These are phyloP conservation scores for Rhagoletis zephyria DNA, from an alignment of 1,140 invertebrate species.

Conservation along the genomic window DNA sequence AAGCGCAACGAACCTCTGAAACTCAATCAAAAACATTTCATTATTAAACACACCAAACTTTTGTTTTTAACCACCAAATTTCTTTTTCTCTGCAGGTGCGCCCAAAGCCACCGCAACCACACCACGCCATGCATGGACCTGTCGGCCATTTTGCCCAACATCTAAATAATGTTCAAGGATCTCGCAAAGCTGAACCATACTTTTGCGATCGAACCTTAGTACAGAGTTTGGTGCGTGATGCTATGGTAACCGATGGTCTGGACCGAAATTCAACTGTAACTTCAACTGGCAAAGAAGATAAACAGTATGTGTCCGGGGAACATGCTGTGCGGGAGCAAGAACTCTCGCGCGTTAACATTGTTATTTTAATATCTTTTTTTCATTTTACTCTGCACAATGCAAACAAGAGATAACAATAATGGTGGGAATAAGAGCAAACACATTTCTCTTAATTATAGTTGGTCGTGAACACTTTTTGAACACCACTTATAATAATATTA, in stretches of 20 bases:
- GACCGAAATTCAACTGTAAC: slow-evolving; percentile 74
- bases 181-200: slow-evolving; percentile 73
- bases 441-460: too few relatives aligned
- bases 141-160: slow-evolving; percentile 67
- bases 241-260: slow-evolving; percentile 83
- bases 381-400: slow-evolving; percentile 41
- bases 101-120: slow-evolving; percentile 72
- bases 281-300: slow-evolving; percentile 75
- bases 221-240: slow-evolving; percentile 87
- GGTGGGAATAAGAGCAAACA: background rate
- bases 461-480: too few relatives aligned
- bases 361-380: slow-evolving; percentile 9
- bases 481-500: too few relatives aligned
- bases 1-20: too few relatives aligned
- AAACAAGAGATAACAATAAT: background rate
- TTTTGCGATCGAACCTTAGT: slow-evolving; percentile 84
- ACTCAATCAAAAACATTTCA: too few relatives aligned
- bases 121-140: slow-evolving; percentile 67
- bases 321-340: background rate
- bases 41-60: too few relatives aligned
- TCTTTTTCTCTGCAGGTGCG: slow-evolving; percentile 63
- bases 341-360: background rate
- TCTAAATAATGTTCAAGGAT: slow-evolving; percentile 70
- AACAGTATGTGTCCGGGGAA: slow-evolving; percentile 75
- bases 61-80: too few relatives aligned